A percentile compares a stretch with the other conserved stretches of the same genome.
These are phyloP conservation scores for Tetanocera ferruginea DNA, from an alignment of 2,888 invertebrate genomes.

Conservation along the genomic window DNA sequence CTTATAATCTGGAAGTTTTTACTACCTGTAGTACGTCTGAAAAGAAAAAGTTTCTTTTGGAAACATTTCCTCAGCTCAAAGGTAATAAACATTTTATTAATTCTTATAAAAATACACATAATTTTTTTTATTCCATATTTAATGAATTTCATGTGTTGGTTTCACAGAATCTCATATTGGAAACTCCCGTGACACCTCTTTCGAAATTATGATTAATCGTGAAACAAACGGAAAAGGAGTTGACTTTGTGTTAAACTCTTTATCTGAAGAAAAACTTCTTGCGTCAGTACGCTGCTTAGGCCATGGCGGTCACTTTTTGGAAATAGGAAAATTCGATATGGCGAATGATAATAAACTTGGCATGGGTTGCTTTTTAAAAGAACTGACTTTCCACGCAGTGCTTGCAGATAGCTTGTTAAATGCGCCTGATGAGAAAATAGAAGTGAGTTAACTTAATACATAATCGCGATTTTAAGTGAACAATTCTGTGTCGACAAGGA, in stretches of 20 bases:
- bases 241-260: conserved; percentile 90
- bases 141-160: neutral
- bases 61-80: conserved; percentile 72
- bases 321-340: conserved; percentile 90
- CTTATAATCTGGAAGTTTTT: conserved; percentile 76
- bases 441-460: conserved; percentile 50
- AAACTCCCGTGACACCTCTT: conserved; percentile 87
- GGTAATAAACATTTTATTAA: conserved; percentile 63
- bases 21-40: conserved; percentile 79
- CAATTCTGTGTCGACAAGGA: no score
- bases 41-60: conserved; percentile 76
- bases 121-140: no score
- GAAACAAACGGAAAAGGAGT: conserved; percentile 90
- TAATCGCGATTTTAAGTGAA: no score
- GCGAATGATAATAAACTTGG: conserved; percentile 76
- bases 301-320: conserved; percentile 79
- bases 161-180: conserved; percentile 78
- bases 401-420: conserved; percentile 80
- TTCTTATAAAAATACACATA: neutral
- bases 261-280: conserved; percentile 91
- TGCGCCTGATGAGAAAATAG: conserved; percentile 68
- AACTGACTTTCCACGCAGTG: conserved; percentile 83
- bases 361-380: conserved; percentile 79
- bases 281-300: conserved; percentile 77
- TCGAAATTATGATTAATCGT: conserved; percentile 86